These are phyloP conservation scores for Hypercompe scribonia DNA, from an alignment of 2,888 invertebrate species.

Conservation along the genomic window DNA sequence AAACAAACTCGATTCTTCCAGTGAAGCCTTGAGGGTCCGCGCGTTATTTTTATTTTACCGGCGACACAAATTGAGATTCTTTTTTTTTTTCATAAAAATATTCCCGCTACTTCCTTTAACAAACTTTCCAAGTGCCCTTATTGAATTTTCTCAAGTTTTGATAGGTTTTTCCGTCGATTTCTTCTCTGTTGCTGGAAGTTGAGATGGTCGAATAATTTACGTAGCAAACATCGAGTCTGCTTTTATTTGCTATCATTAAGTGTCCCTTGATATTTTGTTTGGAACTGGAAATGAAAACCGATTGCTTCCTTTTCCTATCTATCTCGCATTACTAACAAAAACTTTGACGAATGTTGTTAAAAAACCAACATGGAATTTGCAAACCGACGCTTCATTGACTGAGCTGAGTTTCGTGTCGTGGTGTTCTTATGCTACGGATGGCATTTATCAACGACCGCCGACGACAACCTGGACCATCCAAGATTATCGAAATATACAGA, in stretches of 20 bases:
- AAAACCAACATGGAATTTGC: slow-evolving; percentile 9
- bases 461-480: not conserved
- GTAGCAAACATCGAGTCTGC: slow-evolving; percentile 62
- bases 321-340: slow-evolving; percentile 8
- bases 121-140: slow-evolving; percentile 85
- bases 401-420: slow-evolving; percentile 1
- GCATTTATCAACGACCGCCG: not conserved
- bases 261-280: slow-evolving; percentile 24
- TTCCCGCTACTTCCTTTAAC: slow-evolving; percentile 82
- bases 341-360: slow-evolving; percentile 6
- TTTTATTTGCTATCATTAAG: slow-evolving; percentile 51
- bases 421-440: not conserved
- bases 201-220: slow-evolving; percentile 74
- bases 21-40: slow-evolving; percentile 59
- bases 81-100: slow-evolving; percentile 78
- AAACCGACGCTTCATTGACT: slow-evolving; percentile 11
- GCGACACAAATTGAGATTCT: slow-evolving; percentile 80
- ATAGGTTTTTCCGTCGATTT: slow-evolving; percentile 85
- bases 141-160: slow-evolving; percentile 86
- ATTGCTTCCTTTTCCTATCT: slow-evolving; percentile 14
- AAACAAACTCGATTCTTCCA: slow-evolving; percentile 67
- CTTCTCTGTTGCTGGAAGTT: slow-evolving; percentile 76
- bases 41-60: slow-evolving; percentile 75
- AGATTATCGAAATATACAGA: not conserved
- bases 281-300: slow-evolving; percentile 17